phyloP scores from a whole-genome alignment of 2,888 invertebrate species.

The Catotricha subobsoleta region DNA sequence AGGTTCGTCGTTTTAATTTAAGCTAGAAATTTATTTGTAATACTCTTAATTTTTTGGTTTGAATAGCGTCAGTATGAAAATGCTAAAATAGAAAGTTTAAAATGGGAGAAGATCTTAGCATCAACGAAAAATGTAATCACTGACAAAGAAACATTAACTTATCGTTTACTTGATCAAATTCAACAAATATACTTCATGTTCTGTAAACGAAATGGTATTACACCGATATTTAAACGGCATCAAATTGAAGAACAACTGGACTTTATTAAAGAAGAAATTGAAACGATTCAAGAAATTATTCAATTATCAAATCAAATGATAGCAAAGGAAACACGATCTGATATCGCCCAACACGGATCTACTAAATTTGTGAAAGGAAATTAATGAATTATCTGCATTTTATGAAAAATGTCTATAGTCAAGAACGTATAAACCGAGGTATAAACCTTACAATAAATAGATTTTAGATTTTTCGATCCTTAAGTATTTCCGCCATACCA shows the following conservation, averaged over 20 bases:
- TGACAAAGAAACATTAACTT: slow-evolving; percentile 18
- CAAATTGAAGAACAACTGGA: slow-evolving; percentile 18
- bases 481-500: no score
- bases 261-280: slow-evolving; percentile 22
- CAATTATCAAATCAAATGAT: slow-evolving; percentile 8
- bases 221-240: not conserved
- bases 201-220: slow-evolving; percentile 19
- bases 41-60: not conserved
- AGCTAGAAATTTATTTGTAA: not conserved
- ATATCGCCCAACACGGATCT: slow-evolving; percentile 4
- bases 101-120: slow-evolving; percentile 24
- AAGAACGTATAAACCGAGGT: no score
- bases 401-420: no score
- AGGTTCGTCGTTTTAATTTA: slow-evolving; percentile 10
- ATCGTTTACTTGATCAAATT: slow-evolving; percentile 23
- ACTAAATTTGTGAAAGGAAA: not conserved
- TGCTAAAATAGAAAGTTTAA: slow-evolving; percentile 19
- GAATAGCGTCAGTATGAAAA: slow-evolving; percentile 19
- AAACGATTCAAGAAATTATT: slow-evolving; percentile 18
- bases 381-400: no score
- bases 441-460: no score
- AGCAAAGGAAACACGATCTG: not conserved
- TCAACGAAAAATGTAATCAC: slow-evolving; percentile 19
- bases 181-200: slow-evolving; percentile 20
- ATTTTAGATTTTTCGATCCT: no score